A percentile compares a stretch with the other conserved stretches of the same genome.
phyloP scores from a whole-genome alignment of 2,888 invertebrate species.

The Agrochola macilenta region DNA sequence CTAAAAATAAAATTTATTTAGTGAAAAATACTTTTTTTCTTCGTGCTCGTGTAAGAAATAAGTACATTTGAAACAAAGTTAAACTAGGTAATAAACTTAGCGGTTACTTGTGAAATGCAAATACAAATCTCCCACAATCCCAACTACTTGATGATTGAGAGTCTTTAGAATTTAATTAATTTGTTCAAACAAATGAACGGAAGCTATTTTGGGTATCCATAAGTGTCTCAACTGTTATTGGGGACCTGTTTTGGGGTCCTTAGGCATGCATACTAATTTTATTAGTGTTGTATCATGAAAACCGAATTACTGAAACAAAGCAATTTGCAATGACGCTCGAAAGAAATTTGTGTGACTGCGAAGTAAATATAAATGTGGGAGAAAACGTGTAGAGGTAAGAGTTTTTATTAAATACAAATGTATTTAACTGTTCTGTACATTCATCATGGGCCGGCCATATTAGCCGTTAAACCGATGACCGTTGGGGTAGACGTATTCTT shows the following conservation, averaged over 20 bases:
- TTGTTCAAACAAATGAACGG: constrained; percentile 57
- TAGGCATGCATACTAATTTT: constrained; percentile 27
- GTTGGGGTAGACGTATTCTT: background rate
- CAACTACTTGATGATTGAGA: constrained; percentile 54
- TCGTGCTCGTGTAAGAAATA: background rate
- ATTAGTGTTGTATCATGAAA: background rate
- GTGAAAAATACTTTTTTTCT: background rate
- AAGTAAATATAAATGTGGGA: background rate
- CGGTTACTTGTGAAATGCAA: constrained; percentile 36
- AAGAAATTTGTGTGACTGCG: background rate
- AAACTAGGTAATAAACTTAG: background rate
- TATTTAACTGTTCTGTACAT: background rate
- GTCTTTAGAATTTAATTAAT: constrained; percentile 60
- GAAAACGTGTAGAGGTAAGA: background rate
- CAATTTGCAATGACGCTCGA: background rate
- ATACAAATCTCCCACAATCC: constrained; percentile 52
- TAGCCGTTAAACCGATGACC: background rate
- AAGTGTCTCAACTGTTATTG: constrained; percentile 15
- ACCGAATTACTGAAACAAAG: background rate
- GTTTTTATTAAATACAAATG: background rate
- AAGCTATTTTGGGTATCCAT: constrained; percentile 44
- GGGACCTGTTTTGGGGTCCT: constrained; percentile 1
- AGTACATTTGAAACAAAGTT: background rate
- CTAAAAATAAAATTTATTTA: background rate
- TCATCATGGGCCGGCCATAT: background rate